Percentiles rank a stretch among this genome's conserved stretches.
phyloP scores from a whole-genome alignment of 2,888 invertebrate genomes.

The Acleris laterana region DNA sequence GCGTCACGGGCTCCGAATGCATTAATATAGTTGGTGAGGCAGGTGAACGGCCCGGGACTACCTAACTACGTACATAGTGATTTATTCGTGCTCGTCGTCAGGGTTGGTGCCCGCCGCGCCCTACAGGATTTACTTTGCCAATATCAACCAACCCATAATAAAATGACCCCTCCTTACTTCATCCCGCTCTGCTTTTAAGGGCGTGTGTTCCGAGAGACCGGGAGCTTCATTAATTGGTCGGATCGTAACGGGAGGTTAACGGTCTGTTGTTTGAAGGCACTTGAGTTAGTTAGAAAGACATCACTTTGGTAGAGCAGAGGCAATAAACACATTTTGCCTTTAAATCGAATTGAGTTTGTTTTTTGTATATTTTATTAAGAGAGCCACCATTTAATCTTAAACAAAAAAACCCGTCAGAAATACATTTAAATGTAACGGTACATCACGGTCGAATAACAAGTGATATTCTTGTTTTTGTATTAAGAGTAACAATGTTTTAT shows the following conservation, averaged over 20 bases:
- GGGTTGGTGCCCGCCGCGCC: constrained; percentile 49
- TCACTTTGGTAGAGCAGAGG: constrained; percentile 41
- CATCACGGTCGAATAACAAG: constrained; percentile 11
- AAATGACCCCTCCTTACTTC: constrained; percentile 47
- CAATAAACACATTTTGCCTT: not conserved
- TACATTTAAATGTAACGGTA: constrained; percentile 18
- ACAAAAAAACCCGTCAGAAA: not conserved
- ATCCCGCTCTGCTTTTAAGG: constrained; percentile 10
- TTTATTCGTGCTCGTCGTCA: constrained; percentile 66
- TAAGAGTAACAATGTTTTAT: constrained; percentile 28
- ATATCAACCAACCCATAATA: constrained; percentile 53
- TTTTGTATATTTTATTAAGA: not conserved
- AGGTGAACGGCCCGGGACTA: constrained; percentile 61
- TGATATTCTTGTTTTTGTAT: constrained; percentile 41
- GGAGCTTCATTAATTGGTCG: constrained; percentile 55
- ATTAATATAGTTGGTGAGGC: constrained; percentile 51
- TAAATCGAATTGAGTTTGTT: not conserved
- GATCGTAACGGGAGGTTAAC: constrained; percentile 57
- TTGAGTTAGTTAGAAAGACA: constrained; percentile 42
- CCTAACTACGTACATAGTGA: constrained; percentile 58
- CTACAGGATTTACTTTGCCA: constrained; percentile 45
- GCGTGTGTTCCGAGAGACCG: constrained; percentile 15
- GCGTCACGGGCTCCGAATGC: too few relatives aligned
- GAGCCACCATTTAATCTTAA: not conserved
- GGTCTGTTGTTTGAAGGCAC: constrained; percentile 47